Conservation (phyloP, 1,140 invertebrate species). For the Macrocentrus cingulum region DNA sequence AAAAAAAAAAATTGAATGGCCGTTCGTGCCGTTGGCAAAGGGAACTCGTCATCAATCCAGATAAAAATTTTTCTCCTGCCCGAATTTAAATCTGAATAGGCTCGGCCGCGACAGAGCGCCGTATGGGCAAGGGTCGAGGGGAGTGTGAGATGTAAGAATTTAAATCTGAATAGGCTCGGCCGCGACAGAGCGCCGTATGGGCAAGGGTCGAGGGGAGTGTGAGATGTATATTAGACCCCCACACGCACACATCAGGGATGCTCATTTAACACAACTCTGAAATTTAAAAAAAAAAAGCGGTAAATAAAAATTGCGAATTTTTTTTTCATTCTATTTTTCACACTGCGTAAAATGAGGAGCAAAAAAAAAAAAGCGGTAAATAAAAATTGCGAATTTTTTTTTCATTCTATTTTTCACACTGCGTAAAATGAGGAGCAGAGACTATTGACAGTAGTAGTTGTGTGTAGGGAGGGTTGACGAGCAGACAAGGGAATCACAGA, state of each 20-base stretch:
- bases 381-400: too few species aligned
- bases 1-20: slow-evolving; percentile 44
- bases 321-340: too few species aligned
- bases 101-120: slow-evolving; percentile 27
- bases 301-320: too few species aligned
- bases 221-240: slow-evolving; percentile 58
- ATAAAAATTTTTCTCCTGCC: slow-evolving; percentile 21
- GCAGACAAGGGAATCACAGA: slow-evolving; percentile 55
- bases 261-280: slow-evolving; percentile 39
- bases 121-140: slow-evolving; percentile 49
- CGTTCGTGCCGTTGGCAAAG: slow-evolving; percentile 48
- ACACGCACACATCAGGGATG: slow-evolving; percentile 39
- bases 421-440: background rate
- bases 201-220: slow-evolving; percentile 49
- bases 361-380: too few species aligned
- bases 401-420: background rate
- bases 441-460: slow-evolving; percentile 40
- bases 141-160: slow-evolving; percentile 58
- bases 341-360: background rate
- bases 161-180: slow-evolving; percentile 55
- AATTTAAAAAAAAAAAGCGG: too few species aligned
- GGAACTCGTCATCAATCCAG: slow-evolving; percentile 28
- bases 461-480: slow-evolving; percentile 50
- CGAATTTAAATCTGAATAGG: slow-evolving; percentile 59
- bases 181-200: slow-evolving; percentile 29